phyloP scores from a whole-genome alignment of 2,797 vertebrate species.

The Brachymystax lenok region DNA sequence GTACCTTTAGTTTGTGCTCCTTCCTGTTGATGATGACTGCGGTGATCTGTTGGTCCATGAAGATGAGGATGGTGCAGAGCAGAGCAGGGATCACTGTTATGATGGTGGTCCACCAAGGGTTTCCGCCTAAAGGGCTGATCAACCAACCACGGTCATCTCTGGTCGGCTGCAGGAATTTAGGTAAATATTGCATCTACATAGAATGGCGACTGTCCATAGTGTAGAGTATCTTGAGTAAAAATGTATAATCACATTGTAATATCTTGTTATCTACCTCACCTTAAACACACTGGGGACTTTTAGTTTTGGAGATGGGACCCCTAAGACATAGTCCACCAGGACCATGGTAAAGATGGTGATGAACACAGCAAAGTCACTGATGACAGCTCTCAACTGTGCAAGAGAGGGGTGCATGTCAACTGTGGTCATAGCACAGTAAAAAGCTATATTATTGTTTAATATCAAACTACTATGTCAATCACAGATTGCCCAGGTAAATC shows the following conservation, averaged over 20 bases:
- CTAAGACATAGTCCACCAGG: conserved; percentile 89
- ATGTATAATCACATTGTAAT: neutral
- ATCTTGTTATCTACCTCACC: conserved; percentile 68
- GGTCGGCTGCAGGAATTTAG: conserved; percentile 82
- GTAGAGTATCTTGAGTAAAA: neutral
- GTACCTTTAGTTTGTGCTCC: conserved; percentile 97
- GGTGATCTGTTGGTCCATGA: conserved; percentile 99
- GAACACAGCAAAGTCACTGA: conserved; percentile 98
- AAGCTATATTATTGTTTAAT: neutral
- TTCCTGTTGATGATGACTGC: conserved; percentile 99
- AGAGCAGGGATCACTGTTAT: conserved; percentile 90
- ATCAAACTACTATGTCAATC: too few species aligned
- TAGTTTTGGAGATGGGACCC: conserved; percentile 94
- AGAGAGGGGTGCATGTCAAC: conserved; percentile 7
- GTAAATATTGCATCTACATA: neutral
- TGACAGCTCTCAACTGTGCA: conserved; percentile 86
- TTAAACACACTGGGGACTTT: conserved; percentile 97
- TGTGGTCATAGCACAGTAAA: neutral
- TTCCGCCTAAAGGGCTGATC: conserved; percentile 90
- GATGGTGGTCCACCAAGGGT: conserved; percentile 97
- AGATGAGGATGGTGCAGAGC: conserved; percentile 98
- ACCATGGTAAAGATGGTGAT: conserved; percentile 96
- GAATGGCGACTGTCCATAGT: neutral
- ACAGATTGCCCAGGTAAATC: too few species aligned
- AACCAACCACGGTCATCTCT: conserved; percentile 98